Base-by-base conservation (phyloP, 2,888 invertebrate genomes). In the Zygothrica quintamaculata region DNA sequence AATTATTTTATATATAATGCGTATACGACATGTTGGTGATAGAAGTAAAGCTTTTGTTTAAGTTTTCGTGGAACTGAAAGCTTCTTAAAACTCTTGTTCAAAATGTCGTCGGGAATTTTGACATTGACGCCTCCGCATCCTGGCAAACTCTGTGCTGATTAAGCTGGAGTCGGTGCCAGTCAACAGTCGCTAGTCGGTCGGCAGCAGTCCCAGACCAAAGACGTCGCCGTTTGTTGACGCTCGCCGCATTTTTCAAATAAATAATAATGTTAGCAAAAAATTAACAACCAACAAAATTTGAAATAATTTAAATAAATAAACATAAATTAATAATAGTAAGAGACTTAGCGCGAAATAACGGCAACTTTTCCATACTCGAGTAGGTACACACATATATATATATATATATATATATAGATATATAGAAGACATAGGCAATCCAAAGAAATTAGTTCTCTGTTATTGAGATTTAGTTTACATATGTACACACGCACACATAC, bases 141-240 rank as follows among this genome's bases (percentile, higher is more conserved):
- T 66, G 68, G 39, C 60, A 36, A 52, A 39, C 26, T 29, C 43
- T 42, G 50, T 43, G 36, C 25, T 58, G 39, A 8, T 40, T 13
- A 46, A 42, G 22, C 43, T 48, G 42, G 11, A 50, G 37, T 50
- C 33, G 61, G 7, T n/a, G 44, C 31, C 61, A 53, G 67, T 53
- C 42, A 62, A 37, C 58, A 55, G 48, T 55, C 55, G 59, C 34
- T 56, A 73, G 82, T 77, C 84, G 84, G 62, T 77, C 69, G 65
- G 65, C 77, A 84, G 61, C 84, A 73, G 77, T 84, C 65, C 84
- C 69, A 76, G 84, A 64, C 60, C 65, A 73, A 76, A 84, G 77
- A 77, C 80, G 80, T 72, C 73, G 76, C 60, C 62, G 67, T 61
- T n/a, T 66, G 75, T 44, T 33, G 55, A 67, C 56, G 62, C 59